Evolutionary conservation across 2,888 invertebrate genomes (phyloP).

Genomic region (Cybosia mesomella): DNA sequence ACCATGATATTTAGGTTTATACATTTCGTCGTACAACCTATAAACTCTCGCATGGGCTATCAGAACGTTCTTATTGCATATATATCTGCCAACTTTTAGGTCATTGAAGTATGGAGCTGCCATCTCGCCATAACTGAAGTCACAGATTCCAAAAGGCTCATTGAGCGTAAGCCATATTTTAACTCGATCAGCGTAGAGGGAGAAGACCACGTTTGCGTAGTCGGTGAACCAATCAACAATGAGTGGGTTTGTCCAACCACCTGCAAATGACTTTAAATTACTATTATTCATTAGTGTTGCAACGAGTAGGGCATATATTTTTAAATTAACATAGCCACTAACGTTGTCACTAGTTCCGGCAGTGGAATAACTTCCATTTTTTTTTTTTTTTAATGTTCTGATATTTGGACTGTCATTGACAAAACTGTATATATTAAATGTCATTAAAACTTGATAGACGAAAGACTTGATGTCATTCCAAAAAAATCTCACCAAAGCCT

Average conservation of each 20-base stretch:
- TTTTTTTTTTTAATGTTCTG: no score
- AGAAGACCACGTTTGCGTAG: slow-evolving; percentile 85
- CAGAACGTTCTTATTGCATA: slow-evolving; percentile 85
- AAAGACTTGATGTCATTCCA: no score
- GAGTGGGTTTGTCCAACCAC: slow-evolving; percentile 87
- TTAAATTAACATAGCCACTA: background rate
- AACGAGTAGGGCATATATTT: background rate
- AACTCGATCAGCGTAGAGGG: slow-evolving; percentile 86
- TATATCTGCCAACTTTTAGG: slow-evolving; percentile 25
- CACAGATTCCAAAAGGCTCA: slow-evolving; percentile 78
- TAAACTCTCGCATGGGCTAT: slow-evolving; percentile 88
- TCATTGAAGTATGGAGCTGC: slow-evolving; percentile 4
- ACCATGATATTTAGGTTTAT: slow-evolving; percentile 79
- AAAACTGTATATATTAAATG: no score
- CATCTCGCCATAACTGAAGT: background rate
- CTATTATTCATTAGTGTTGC: background rate
- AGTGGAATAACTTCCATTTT: no score
- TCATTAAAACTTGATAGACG: no score
- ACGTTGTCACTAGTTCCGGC: no score
- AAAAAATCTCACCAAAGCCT: no score
- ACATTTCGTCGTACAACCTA: slow-evolving; percentile 84
- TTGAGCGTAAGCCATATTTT: slow-evolving; percentile 90
- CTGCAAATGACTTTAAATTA: slow-evolving; percentile 52
- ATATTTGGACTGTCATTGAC: no score
- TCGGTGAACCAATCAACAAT: slow-evolving; percentile 85